Conservation (phyloP, 2,113 vertebrate species). For the Aix galericulata region DNA sequence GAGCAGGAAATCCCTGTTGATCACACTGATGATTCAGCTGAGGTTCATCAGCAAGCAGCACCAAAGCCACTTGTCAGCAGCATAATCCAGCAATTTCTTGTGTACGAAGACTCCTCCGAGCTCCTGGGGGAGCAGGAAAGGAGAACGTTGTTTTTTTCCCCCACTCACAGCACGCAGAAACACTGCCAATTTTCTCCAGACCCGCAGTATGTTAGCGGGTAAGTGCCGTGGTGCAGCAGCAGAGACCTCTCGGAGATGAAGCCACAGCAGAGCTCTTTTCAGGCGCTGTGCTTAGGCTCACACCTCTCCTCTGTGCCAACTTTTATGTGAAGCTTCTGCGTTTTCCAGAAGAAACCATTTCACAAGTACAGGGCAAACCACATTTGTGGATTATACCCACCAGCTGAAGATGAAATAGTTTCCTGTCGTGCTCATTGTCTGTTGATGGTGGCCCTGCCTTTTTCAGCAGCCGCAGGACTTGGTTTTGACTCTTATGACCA, state of each 20-base stretch:
- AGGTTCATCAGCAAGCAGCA: neutral
- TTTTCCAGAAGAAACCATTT: neutral
- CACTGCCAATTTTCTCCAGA: neutral
- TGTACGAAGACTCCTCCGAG: neutral
- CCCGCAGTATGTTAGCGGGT: neutral
- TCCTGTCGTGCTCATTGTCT: neutral
- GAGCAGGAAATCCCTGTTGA: neutral
- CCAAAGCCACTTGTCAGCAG: neutral
- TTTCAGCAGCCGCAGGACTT: neutral
- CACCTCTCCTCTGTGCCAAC: neutral
- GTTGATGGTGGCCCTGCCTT: neutral
- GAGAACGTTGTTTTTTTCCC: neutral
- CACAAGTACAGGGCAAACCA: neutral
- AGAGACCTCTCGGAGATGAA: neutral
- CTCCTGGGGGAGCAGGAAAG: neutral
- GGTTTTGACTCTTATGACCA: neutral
- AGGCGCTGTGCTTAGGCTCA: neutral
- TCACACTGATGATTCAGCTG: neutral
- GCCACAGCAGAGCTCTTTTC: neutral
- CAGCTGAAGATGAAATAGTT: neutral
- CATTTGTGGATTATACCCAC: neutral
- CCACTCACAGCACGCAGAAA: fast-evolving
- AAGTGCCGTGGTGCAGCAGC: neutral
- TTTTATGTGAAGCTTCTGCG: neutral
- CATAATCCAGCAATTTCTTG: neutral